These are phyloP conservation scores for Penelope pileata DNA, from an alignment of 2,113 vertebrate species.

Conservation along the genomic window DNA sequence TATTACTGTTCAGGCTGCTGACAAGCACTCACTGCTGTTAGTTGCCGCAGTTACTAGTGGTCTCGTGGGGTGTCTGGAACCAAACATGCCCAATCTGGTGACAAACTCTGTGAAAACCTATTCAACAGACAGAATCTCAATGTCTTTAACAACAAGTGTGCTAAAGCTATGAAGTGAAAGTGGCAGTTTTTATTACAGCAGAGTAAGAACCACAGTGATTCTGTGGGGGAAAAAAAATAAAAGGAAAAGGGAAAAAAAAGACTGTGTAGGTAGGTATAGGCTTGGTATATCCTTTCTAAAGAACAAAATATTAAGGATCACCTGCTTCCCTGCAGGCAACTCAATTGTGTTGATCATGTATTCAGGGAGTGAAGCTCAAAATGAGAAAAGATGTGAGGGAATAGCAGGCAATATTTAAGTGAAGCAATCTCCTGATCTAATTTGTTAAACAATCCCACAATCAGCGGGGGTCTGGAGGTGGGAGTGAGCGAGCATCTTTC, in stretches of 20 bases:
- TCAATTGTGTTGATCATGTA: not conserved
- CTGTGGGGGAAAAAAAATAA: not conserved
- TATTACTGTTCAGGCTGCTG: not conserved
- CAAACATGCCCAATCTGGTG: not conserved
- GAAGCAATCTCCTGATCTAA: not conserved
- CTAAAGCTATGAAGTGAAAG: not conserved
- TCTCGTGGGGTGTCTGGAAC: not conserved
- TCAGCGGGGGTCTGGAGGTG: not conserved
- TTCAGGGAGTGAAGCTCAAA: not conserved
- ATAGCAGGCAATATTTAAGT: not conserved
- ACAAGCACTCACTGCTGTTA: not conserved
- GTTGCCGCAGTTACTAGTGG: not conserved
- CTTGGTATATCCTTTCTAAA: not conserved
- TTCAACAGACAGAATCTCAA: not conserved
- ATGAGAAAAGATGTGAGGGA: not conserved
- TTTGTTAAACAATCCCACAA: not conserved
- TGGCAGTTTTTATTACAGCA: fast-evolving
- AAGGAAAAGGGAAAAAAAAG: not conserved
- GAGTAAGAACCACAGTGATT: not conserved
- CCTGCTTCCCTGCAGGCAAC: not conserved
- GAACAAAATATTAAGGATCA: not conserved
- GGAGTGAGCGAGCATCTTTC: not conserved
- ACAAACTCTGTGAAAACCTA: not conserved
- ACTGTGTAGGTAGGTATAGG: not conserved
- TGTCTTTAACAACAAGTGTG: not conserved